Base-by-base conservation (phyloP, 2,888 invertebrate species). In the Chrysolina oricalcia region DNA sequence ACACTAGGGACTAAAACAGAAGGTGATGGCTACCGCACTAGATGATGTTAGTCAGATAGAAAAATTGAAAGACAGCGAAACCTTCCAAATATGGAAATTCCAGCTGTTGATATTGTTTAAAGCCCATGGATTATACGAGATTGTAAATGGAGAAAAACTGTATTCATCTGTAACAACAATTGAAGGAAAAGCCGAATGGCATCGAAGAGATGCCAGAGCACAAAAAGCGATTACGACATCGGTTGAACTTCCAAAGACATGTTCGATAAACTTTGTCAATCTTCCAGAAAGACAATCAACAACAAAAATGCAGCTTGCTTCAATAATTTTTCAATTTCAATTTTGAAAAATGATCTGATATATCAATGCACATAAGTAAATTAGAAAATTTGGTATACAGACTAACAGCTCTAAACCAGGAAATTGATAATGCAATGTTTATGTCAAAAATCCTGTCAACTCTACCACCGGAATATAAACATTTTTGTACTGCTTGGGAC, bases 401-500 rank as follows among this genome's bases (percentile, higher is more conserved):
- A 48, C 50, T 78, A 11, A 76, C 74, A 74, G 15, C 65, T 41
- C 53, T 74, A 1, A 50, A 78, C 17, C 68, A 70, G 62, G 48
- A 21, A 2, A 75, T 76, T 21, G 50, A 65, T 67, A 74, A 78
- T 46, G 74, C 74, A 21, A 77, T 78, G 71, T 35, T 77, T 1
- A 77, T 77, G n/a, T 77, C 72, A 43, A 74, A 77, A 78, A 72
- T 78, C 0, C 21, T 77, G 21, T 27, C 63, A 41, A 87, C 73
- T 63, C 46, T 79, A 50, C 75, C 75, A 23, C 71, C 66, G 87
- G 87, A 85, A 87, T 88, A 87, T 86, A 84, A 85, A 84, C 62
- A 75, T 50, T 79, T 78, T 43, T 35, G 48, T 27, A 74, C 70
- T 17, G 75, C 74, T 10, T 73, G 77, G 77, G 72, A 79, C 15